A percentile compares a stretch with the other conserved stretches of the same genome.
phyloP scores from a whole-genome alignment of 1,140 invertebrate species.

The Lucilia sericata region DNA sequence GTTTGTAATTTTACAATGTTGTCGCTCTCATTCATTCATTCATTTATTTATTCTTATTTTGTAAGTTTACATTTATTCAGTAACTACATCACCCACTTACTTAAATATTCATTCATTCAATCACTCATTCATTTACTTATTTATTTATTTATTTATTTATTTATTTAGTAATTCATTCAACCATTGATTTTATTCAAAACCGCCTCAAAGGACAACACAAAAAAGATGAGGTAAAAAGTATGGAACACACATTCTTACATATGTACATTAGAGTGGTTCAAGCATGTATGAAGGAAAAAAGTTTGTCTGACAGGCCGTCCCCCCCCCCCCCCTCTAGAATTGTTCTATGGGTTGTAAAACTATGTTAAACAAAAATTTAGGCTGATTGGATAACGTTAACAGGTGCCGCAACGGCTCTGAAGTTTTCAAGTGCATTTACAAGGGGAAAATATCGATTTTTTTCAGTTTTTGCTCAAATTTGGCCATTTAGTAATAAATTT shows the following conservation, averaged over 20 bases:
- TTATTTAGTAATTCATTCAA: conserved; percentile 13
- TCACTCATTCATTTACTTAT: conserved; percentile 6
- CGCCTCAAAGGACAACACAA: conserved; percentile 3
- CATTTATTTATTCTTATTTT: conserved; percentile 8
- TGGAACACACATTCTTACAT: neutral
- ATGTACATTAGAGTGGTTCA: neutral
- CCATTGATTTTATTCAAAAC: conserved; percentile 16
- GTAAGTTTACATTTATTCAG: neutral
- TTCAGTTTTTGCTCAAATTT: too few species aligned
- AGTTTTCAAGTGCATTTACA: too few species aligned
- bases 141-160: conserved; percentile 14
- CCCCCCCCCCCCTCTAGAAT: too few species aligned
- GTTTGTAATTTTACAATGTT: conserved; percentile 6
- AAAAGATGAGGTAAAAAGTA: neutral
- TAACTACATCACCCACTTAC: conserved; percentile 5
- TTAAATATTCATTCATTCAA: conserved; percentile 17
- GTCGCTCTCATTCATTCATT: conserved; percentile 5
- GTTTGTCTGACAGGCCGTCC: too few species aligned
- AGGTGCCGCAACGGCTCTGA: too few species aligned
- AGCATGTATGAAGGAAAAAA: too few species aligned
- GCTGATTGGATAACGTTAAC: too few species aligned
- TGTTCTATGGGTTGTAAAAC: too few species aligned
- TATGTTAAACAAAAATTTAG: too few species aligned
- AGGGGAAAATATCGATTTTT: too few species aligned
- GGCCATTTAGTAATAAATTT: too few species aligned